These are phyloP conservation scores for Zaprionus ghesquierei DNA, from an alignment of 1,140 invertebrate genomes.

Conservation along the genomic window DNA sequence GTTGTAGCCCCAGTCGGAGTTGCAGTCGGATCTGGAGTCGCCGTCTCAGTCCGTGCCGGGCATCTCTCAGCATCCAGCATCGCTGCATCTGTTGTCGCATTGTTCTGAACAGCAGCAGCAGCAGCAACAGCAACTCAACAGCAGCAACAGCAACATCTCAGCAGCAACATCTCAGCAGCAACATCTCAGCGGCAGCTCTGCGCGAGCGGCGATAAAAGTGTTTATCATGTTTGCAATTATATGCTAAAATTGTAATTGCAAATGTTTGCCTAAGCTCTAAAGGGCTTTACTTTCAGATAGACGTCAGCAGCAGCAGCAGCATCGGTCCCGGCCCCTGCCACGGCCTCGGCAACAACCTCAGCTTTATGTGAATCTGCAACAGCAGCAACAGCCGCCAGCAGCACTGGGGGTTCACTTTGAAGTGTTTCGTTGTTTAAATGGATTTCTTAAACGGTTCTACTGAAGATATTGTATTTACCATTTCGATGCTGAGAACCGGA, in stretches of 20 bases:
- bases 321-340: neutral
- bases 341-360: neutral
- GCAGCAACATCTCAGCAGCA: constrained; percentile 27
- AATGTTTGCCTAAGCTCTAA: constrained; percentile 75
- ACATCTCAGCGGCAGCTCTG: constrained; percentile 32
- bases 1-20: constrained; percentile 43
- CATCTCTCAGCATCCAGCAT: constrained; percentile 17
- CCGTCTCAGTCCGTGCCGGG: constrained; percentile 5
- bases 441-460: constrained; percentile 79
- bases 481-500: constrained; percentile 67
- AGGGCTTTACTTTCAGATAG: constrained; percentile 68
- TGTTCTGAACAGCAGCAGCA: constrained; percentile 22
- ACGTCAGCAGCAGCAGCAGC: constrained; percentile 16
- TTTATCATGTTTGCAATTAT: constrained; percentile 82
- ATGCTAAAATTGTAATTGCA: constrained; percentile 81
- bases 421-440: constrained; percentile 79
- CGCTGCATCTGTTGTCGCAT: constrained; percentile 40
- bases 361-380: constrained; percentile 11
- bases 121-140: constrained; percentile 15
- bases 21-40: neutral
- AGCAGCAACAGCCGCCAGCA: constrained; percentile 8
- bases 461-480: constrained; percentile 60
- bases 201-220: constrained; percentile 69
- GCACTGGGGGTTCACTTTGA: constrained; percentile 69
- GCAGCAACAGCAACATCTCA: constrained; percentile 39